Conservation (phyloP, 2,797 vertebrate species). For the Smutsia gigantea region DNA sequence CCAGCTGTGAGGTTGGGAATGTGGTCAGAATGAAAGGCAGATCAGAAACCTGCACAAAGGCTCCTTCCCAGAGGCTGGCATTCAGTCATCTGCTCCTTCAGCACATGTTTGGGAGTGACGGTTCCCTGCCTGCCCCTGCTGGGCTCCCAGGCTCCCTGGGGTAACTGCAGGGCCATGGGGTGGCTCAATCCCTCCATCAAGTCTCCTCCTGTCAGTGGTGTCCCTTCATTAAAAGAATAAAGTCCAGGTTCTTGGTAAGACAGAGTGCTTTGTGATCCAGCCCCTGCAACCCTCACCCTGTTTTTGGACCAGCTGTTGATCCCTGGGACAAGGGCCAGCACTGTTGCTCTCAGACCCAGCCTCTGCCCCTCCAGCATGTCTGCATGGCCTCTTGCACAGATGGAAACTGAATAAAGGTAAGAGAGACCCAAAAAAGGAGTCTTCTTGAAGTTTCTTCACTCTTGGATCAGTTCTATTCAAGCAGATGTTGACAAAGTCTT, state of each 20-base stretch:
- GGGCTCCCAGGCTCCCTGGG: neutral
- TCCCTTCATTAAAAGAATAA: neutral
- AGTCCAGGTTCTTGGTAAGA: neutral
- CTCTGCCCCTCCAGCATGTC: neutral
- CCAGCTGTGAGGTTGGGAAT: neutral
- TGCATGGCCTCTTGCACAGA: neutral
- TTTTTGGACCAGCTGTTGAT: neutral
- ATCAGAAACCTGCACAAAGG: neutral
- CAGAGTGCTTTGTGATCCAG: neutral
- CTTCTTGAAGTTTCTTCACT: neutral
- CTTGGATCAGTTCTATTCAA: neutral
- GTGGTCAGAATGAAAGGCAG: neutral
- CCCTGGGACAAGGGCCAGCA: neutral
- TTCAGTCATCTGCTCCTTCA: neutral
- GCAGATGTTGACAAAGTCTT: neutral
- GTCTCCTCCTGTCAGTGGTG: neutral
- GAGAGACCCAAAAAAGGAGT: too few relatives aligned
- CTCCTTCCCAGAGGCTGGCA: neutral
- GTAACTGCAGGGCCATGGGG: too few relatives aligned
- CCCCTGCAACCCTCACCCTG: accelerated
- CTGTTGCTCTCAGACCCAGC: neutral
- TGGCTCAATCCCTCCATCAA: neutral
- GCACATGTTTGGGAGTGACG: neutral
- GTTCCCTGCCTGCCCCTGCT: neutral
- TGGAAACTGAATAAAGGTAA: neutral